Conservation (phyloP, 2,797 vertebrate genomes). For the Momotus momota region DNA sequence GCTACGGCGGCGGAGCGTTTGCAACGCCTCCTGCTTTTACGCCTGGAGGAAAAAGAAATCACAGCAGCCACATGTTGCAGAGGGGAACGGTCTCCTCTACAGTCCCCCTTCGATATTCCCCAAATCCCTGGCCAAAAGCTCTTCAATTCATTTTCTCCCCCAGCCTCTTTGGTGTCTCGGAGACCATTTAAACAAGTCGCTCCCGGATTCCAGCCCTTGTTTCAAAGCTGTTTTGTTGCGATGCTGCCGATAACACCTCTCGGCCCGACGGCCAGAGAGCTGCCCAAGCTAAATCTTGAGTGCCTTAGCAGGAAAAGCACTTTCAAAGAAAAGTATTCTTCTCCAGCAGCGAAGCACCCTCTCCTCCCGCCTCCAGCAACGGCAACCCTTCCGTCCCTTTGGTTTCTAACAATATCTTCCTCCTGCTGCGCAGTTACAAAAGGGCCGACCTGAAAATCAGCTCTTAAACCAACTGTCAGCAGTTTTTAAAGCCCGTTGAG, state of each 20-base stretch:
- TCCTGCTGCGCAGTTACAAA: background rate
- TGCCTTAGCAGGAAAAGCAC: background rate
- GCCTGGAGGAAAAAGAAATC: background rate
- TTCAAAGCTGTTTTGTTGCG: background rate
- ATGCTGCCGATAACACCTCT: accelerated
- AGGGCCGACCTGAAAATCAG: background rate
- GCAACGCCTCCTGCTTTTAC: background rate
- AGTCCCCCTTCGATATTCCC: background rate
- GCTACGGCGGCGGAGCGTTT: background rate
- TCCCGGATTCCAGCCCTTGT: background rate
- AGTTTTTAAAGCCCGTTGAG: background rate
- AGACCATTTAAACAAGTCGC: background rate
- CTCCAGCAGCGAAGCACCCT: background rate
- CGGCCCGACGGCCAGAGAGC: background rate
- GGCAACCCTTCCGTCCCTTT: background rate
- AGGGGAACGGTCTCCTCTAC: background rate
- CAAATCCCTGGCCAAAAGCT: background rate
- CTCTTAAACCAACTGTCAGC: constrained; percentile 4
- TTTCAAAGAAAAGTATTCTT: background rate
- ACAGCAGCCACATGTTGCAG: background rate
- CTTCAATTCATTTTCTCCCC: background rate
- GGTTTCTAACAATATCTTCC: background rate
- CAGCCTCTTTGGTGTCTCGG: background rate
- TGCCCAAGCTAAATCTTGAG: background rate
- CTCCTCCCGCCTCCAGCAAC: background rate